Percentiles rank a stretch among this genome's conserved stretches.
phyloP scores from a whole-genome alignment of 2,888 invertebrate genomes.

The Eugnorisma glareosa region DNA sequence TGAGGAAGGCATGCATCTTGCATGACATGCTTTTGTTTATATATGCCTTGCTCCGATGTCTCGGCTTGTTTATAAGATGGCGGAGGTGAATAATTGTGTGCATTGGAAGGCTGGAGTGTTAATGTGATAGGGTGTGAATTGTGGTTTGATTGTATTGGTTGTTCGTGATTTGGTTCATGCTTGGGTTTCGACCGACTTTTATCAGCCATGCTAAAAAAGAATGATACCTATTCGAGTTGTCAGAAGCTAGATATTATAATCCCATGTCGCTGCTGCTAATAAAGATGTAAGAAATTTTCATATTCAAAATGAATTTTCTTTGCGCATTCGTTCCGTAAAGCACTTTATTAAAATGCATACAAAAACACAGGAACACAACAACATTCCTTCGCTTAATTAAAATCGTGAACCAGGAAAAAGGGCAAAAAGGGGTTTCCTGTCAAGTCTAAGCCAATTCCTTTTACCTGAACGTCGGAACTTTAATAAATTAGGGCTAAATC shows the following conservation, averaged over 20 bases:
- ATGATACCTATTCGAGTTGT: not conserved
- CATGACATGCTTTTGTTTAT: slow-evolving; percentile 74
- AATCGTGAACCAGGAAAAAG: slow-evolving; percentile 38
- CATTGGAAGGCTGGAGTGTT: not conserved
- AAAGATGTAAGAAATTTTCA: slow-evolving; percentile 8
- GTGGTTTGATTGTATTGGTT: not conserved
- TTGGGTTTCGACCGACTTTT: not conserved
- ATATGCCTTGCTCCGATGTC: slow-evolving; percentile 39
- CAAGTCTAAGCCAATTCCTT: slow-evolving; percentile 61
- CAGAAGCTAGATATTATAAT: not conserved
- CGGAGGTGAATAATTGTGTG: slow-evolving; percentile 42
- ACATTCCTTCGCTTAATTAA: slow-evolving; percentile 45
- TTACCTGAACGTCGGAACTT: slow-evolving; percentile 55
- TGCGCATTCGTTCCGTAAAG: not conserved
- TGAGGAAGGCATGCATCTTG: slow-evolving; percentile 72
- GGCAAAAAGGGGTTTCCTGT: slow-evolving; percentile 64
- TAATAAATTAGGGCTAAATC: slow-evolving; percentile 69
- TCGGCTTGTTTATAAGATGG: slow-evolving; percentile 54
- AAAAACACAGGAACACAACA: slow-evolving; percentile 5
- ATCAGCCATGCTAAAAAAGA: not conserved
- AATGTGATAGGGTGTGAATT: slow-evolving; percentile 24
- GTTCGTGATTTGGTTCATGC: not conserved
- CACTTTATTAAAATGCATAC: slow-evolving; percentile 19
- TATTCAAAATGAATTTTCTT: slow-evolving; percentile 17
- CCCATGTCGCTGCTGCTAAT: slow-evolving; percentile 1